Evolutionary conservation across 2,113 vertebrate genomes (phyloP), one percentile per base, ranked within the genome.

Genomic region (Amblyornis subalaris): DNA sequence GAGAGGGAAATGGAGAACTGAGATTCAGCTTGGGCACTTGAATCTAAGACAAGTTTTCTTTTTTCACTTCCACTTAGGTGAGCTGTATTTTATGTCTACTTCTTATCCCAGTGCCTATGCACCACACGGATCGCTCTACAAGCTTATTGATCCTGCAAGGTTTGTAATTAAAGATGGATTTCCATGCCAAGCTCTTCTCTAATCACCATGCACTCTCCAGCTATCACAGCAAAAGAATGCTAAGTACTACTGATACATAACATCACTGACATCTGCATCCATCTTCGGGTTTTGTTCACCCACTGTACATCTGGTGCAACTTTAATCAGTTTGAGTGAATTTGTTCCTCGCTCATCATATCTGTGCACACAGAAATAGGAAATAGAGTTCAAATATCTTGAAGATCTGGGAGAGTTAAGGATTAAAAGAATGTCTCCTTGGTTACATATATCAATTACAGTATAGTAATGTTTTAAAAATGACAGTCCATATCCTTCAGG

Each of bases 31-130:
- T 85, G 22, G 47, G 25, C 20, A 33, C 7, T 40, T 80, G 36
- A 82, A 73, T 45, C 48, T 69, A 57, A 81, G 12, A 44, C 20
- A 15, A 20, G 12, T 87, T 38, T 83, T 77, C 3, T 70, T 31
- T 28, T 57, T 25, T 77, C 36, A 9, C 64, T 90, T 95, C 58
- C 60, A 21, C 36, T 91, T 93, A 99, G 98, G 98, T 64, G 98
- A 99, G 90, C 96, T 99, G 38, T 99, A 98, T 96, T 99, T 99
- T 94, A 90, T 99, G 94, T 98, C 98, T 51, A 98, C 98, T 14
- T 96, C 98, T 38, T 98, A 98, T 87, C 98, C 98, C 16, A 98
- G 98, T 62, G 90, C 98, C 54, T 97, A 85, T 38, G 97, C 97
- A 4, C 98, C 98, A 5, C 92, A 42, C 6, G 98, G 98, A 94